A percentile compares a stretch with the other conserved stretches of the same genome.
Evolutionary conservation across 2,888 invertebrate genomes (phyloP).

Genomic region (Norana najaformis): DNA sequence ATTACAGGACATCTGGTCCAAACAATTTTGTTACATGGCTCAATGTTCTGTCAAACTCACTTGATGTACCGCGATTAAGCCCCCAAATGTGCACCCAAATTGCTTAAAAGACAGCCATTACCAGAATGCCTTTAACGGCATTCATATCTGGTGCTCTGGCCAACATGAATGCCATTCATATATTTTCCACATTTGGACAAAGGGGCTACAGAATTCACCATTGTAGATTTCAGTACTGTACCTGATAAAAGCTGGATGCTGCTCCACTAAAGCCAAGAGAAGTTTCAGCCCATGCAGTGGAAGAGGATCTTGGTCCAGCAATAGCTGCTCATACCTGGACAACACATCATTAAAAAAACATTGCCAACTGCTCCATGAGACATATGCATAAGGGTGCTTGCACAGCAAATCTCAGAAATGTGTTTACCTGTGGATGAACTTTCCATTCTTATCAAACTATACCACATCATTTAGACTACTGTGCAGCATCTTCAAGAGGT

Average conservation of each 20-base stretch:
- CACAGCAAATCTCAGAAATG: too few species aligned
- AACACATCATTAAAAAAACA: background rate
- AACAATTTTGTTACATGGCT: background rate
- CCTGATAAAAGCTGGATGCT: conserved; percentile 52
- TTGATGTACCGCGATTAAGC: background rate
- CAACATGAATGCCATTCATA: background rate
- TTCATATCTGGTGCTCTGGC: too few species aligned
- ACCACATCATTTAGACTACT: background rate
- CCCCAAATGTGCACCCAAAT: background rate
- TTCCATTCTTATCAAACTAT: background rate
- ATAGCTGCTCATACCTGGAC: conserved; percentile 58
- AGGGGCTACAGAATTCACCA: background rate
- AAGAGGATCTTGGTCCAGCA: conserved; percentile 60
- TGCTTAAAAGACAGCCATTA: background rate
- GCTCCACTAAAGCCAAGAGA: conserved; percentile 54
- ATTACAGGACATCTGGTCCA: background rate
- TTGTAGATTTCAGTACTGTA: conserved; percentile 2
- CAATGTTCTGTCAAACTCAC: background rate
- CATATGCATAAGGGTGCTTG: background rate
- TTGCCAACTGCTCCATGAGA: background rate
- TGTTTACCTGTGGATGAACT: background rate
- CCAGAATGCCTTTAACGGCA: background rate
- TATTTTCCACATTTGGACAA: background rate
- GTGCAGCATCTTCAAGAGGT: background rate
- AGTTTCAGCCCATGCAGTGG: conserved; percentile 58